A percentile compares a stretch with the other conserved stretches of the same genome.
These are phyloP conservation scores for Bhutanitis thaidina DNA, from an alignment of 2,888 invertebrate genomes.

Conservation along the genomic window DNA sequence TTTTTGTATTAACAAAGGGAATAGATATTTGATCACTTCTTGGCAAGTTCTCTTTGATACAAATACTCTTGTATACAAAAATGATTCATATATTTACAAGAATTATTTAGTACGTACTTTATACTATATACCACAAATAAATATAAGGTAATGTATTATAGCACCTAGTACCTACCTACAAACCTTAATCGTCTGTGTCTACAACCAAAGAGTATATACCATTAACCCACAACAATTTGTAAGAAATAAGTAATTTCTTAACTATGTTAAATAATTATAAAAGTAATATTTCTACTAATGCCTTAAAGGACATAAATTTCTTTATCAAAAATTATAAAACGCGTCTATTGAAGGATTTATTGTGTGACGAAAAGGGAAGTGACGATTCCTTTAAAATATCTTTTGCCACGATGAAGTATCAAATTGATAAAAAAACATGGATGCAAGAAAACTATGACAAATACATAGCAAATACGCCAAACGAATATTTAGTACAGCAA, in stretches of 20 bases:
- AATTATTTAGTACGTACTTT: too few species aligned
- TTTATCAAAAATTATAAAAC: constrained; percentile 51
- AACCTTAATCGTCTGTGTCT: too few species aligned
- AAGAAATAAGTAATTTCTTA: not conserved
- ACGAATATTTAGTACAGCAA: constrained; percentile 36
- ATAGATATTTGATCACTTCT: too few species aligned
- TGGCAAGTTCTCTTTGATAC: too few species aligned
- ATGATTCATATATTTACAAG: too few species aligned
- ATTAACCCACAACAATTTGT: too few species aligned
- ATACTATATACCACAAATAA: too few species aligned
- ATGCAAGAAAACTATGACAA: constrained; percentile 47
- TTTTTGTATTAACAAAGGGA: too few species aligned
- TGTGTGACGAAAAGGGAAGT: constrained; percentile 32
- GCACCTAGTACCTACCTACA: too few species aligned
- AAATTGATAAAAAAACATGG: constrained; percentile 40
- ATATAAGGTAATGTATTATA: too few species aligned
- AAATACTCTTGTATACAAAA: too few species aligned
- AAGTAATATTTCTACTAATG: not conserved
- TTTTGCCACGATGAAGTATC: constrained; percentile 44
- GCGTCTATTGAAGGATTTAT: constrained; percentile 43
- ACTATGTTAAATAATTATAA: not conserved
- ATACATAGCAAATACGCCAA: constrained; percentile 51
- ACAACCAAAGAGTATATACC: too few species aligned
- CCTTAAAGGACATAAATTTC: constrained; percentile 39
- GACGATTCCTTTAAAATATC: constrained; percentile 39